Base-by-base conservation (phyloP, 2,113 vertebrate species). In the Sinocyclocheilus rhinocerous region DNA sequence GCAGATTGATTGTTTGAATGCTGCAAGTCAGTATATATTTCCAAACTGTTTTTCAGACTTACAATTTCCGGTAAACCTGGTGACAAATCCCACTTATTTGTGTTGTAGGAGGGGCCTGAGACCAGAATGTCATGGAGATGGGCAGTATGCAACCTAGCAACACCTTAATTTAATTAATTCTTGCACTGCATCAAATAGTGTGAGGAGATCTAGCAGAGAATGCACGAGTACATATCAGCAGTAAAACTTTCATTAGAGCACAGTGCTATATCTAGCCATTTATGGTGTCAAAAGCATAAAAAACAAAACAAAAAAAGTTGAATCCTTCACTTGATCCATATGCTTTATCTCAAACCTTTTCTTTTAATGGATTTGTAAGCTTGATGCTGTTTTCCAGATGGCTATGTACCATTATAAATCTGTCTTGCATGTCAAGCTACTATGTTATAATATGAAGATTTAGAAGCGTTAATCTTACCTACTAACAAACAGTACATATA, bases 301-400 rank as follows among this genome's bases (percentile, higher is more conserved):
- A 65, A 83, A 6, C 50, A 52, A 13, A 50, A 50, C 12, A 50
- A 8, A 52, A 81, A 69, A 73, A 72, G 65, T 83, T 39, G 4
- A 83, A 83, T 70, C 33, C 81, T 83, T 83, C 67, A 73, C 67
- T 83, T 72, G 65, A 83, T 83, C 81, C 50, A 72, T 83, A 83
- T 83, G 67, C 67, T 83, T 72, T 83, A 36, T 83, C 33, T 83
- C 81, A 83, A 72, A 72, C 81, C 67, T 83, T 83, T 83, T 83
- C 81, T 55, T 83, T 83, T 83, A 83, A 83, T 83, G 81, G 81
- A 45, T 83, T 72, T 72, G 45, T 55, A 57, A 70, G 81, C 48
- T 83, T 55, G 81, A 83, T 73, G 80, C 80, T 69, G 81, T 73
- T 83, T 83, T 57, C 81, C 81, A 83, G 81, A 83, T 83, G 81